Evolutionary conservation across 2,113 vertebrate genomes (phyloP).

Genomic region (Pelmatolapia mariae): DNA sequence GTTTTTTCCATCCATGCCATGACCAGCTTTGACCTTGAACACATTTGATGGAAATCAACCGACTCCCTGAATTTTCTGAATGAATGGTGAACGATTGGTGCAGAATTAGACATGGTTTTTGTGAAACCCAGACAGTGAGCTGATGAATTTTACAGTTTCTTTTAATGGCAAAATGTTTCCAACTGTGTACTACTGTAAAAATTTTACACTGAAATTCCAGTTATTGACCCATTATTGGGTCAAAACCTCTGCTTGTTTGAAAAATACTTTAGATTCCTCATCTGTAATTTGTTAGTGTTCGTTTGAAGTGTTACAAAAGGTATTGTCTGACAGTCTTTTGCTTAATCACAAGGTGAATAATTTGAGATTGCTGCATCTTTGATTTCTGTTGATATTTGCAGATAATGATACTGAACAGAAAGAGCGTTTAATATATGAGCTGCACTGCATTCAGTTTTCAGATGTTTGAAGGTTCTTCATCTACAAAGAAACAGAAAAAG

Average conservation of each 20-base stretch:
- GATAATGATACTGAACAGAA: not conserved
- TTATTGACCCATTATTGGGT: not conserved
- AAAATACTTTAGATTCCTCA: not conserved
- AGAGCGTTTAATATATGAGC: not conserved
- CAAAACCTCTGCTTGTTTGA: not conserved
- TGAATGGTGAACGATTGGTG: not conserved
- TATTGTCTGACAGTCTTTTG: not conserved
- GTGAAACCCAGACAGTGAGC: not conserved
- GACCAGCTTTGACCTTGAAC: not conserved
- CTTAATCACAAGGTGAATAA: not conserved
- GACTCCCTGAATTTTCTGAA: not conserved
- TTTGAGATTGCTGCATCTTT: not conserved
- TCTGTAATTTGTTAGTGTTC: not conserved
- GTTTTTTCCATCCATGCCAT: rapidly evolving
- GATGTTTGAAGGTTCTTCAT: not conserved
- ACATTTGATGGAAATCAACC: not conserved
- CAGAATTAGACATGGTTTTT: not conserved
- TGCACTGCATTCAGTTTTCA: not conserved
- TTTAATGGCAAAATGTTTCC: not conserved
- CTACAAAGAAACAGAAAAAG: not conserved
- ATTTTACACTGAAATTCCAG: not conserved
- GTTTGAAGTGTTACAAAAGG: not conserved
- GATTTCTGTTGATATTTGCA: not conserved
- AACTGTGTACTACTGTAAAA: not conserved
- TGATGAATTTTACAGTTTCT: not conserved